phyloP scores from a whole-genome alignment of 1,140 invertebrate species.

The Hyposmocoma kahamanoa region DNA sequence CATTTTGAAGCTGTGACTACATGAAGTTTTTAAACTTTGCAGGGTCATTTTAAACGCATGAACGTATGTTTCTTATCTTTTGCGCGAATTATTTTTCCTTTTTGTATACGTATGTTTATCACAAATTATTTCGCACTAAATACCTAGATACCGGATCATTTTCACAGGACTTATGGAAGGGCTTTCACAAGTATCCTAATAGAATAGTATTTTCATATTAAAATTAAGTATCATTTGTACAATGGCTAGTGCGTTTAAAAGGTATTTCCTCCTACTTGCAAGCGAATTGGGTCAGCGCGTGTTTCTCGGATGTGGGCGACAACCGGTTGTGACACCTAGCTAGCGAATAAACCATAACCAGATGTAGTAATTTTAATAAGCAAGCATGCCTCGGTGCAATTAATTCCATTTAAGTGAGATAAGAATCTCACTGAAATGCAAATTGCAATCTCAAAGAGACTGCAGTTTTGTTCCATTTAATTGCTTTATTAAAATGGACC shows the following conservation, averaged over 20 bases:
- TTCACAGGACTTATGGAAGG: too few relatives aligned
- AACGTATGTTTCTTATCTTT: too few relatives aligned
- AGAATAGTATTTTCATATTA: neutral
- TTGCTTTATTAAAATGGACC: neutral
- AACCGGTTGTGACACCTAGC: neutral
- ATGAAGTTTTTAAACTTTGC: too few relatives aligned
- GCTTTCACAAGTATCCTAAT: too few relatives aligned
- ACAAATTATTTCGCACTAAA: too few relatives aligned
- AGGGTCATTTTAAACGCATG: too few relatives aligned
- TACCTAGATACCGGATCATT: too few relatives aligned
- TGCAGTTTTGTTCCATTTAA: neutral
- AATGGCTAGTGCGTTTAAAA: neutral
- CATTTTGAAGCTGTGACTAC: too few relatives aligned
- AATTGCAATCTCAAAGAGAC: neutral
- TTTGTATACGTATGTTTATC: too few relatives aligned
- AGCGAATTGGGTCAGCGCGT: neutral
- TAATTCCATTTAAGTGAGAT: neutral
- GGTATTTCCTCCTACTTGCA: neutral
- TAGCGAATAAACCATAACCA: neutral
- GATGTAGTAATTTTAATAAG: conserved; percentile 1
- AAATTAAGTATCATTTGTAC: neutral
- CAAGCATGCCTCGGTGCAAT: neutral
- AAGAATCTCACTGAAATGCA: neutral
- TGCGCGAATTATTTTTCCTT: too few relatives aligned
- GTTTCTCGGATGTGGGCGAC: neutral